These are phyloP conservation scores for Drosophila watanabei DNA, from an alignment of 1,140 invertebrate genomes.

Conservation along the genomic window DNA sequence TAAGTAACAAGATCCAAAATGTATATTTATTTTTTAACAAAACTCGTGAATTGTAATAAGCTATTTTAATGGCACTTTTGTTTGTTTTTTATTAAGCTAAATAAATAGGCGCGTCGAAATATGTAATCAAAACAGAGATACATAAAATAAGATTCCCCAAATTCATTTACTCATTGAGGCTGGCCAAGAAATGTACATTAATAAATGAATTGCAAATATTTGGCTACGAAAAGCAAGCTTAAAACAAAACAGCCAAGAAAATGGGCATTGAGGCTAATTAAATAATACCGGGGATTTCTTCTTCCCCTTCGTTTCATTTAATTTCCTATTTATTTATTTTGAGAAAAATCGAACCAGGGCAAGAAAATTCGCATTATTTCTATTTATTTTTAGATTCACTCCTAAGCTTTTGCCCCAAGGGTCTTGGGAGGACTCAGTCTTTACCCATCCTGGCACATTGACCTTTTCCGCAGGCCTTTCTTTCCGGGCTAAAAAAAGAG, in stretches of 20 bases:
- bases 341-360: conserved; percentile 42
- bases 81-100: neutral
- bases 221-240: neutral
- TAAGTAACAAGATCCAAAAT: too few species aligned
- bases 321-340: conserved; percentile 25
- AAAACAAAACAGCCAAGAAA: conserved; percentile 6
- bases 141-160: neutral
- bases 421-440: neutral
- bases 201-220: conserved; percentile 16
- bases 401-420: conserved; percentile 51
- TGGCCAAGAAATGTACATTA: neutral
- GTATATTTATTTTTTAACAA: too few species aligned
- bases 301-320: neutral
- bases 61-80: neutral
- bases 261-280: conserved; percentile 41
- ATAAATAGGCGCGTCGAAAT: neutral
- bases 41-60: neutral
- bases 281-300: conserved; percentile 32
- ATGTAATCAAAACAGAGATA: neutral
- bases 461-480: conserved; percentile 46
- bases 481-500: conserved; percentile 6
- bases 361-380: conserved; percentile 43
- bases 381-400: conserved; percentile 69
- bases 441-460: conserved; percentile 64
- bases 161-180: neutral